Percentiles rank a stretch among this genome's conserved stretches.
phyloP scores from a whole-genome alignment of 2,113 vertebrate species.

The Macrotus californicus region DNA sequence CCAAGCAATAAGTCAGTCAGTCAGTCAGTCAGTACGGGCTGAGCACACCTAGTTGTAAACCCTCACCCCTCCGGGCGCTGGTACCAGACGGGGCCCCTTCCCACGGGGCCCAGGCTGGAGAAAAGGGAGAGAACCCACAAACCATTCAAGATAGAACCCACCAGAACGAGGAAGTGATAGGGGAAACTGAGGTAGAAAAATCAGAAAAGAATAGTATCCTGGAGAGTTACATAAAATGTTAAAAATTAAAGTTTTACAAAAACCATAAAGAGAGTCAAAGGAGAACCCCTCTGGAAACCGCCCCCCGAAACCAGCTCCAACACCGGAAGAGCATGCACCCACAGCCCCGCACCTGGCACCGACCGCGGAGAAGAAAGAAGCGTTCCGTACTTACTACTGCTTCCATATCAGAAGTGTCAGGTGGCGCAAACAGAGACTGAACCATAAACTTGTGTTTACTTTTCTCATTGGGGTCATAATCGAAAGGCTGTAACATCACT shows the following conservation, averaged over 20 bases:
- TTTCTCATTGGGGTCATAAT: constrained; percentile 99
- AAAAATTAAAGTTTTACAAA: not conserved
- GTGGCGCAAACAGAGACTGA: constrained; percentile 95
- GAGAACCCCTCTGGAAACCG: not conserved
- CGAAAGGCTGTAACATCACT: constrained; percentile 99
- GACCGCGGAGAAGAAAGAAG: constrained; percentile 8
- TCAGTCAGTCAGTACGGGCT: too few species aligned
- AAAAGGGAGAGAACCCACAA: not conserved
- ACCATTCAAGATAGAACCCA: not conserved
- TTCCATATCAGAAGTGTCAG: constrained; percentile 98
- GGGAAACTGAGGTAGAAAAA: not conserved
- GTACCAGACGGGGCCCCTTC: not conserved
- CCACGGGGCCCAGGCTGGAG: too few species aligned
- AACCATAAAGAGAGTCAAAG: not conserved
- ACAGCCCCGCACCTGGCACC: not conserved
- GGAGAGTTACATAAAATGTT: not conserved
- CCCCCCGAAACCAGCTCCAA: not conserved
- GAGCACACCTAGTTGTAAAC: not conserved
- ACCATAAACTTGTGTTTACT: constrained; percentile 99
- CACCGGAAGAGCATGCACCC: constrained; percentile 45
- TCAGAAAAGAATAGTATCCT: not conserved
- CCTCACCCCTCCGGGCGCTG: not conserved
- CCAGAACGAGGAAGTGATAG: not conserved
- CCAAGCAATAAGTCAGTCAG: too few species aligned
- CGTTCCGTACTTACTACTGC: constrained; percentile 91